Base-by-base conservation (phyloP, 2,888 invertebrate genomes). In the Drosophila mulleri region DNA sequence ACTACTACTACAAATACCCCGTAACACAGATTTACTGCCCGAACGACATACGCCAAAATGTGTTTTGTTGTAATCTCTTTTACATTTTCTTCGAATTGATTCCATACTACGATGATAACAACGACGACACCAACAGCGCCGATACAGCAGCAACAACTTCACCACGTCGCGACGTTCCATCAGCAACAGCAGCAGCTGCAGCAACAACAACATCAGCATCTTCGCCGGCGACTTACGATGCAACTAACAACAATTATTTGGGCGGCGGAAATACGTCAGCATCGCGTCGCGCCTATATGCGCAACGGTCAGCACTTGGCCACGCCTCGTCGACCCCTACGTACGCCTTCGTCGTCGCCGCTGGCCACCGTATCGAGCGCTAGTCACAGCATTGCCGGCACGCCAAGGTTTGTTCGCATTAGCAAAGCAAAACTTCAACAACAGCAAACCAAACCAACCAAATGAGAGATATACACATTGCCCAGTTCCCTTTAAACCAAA, bases 341-440 rank as follows among this genome's bases (percentile, higher is more conserved):
- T 83, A 91, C 93, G 75, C 92, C 92, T 29, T 82, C 91, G 48
- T 93, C 93, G 73, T 93, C 93, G 65, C 93, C 93, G 69, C 85
- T 93, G 87, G 91, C 92, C 72, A 90, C 92, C 11, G 75, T 81
- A 41, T 79, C 82, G 66, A 81, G 74, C 79, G 73, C 75, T 75
- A 91, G 87, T 80, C 88, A 90, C 85, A 91, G 87, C 85, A 88
- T 92, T 76, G 86, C 91, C 74, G 83, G 91, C 81, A 78, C 92
- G 83, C 89, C 91, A 92, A 93, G 92, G 92, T 92, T 93, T 92
- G 92, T 93, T 90, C 70, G 78, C 62, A 59, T 78, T 67, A 70
- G 53, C 74, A 78, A 77, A 75, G 67, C 70, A 77, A 77, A 61
- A 78, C 68, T 47, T 41, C 62, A 56, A 54, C 73, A 74, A 54